Evolutionary conservation across 2,888 invertebrate species (phyloP).

Genomic region (Gonocerus acuteangulatus): DNA sequence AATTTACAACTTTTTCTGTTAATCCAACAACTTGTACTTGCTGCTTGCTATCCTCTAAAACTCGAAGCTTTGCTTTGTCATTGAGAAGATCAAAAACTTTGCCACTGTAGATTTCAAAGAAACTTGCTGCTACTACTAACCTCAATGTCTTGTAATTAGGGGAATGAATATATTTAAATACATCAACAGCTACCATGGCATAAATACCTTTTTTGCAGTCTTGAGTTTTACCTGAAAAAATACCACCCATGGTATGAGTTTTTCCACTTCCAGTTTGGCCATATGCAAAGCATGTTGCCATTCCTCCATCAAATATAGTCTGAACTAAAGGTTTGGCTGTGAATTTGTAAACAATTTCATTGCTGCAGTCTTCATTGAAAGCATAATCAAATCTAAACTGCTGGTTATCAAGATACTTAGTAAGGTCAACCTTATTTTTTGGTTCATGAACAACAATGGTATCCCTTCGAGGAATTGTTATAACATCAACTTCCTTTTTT

Average conservation of each 20-base stretch:
- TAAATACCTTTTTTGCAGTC: slow-evolving; percentile 97
- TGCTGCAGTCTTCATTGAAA: slow-evolving; percentile 90
- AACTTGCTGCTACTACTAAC: slow-evolving; percentile 85
- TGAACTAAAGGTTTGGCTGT: slow-evolving; percentile 95
- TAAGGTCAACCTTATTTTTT: slow-evolving; percentile 92
- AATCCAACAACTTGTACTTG: slow-evolving; percentile 96
- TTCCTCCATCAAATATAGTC: slow-evolving; percentile 96
- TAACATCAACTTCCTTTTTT: slow-evolving; percentile 91
- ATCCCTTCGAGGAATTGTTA: slow-evolving; percentile 92
- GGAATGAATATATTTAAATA: slow-evolving; percentile 74
- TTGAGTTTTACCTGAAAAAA: slow-evolving; percentile 86
- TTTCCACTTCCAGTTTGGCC: slow-evolving; percentile 97
- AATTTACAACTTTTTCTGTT: slow-evolving; percentile 82
- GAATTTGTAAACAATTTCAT: slow-evolving; percentile 96
- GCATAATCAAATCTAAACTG: slow-evolving; percentile 97
- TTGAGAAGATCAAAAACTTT: slow-evolving; percentile 86
- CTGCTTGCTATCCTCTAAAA: slow-evolving; percentile 94
- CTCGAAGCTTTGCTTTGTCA: slow-evolving; percentile 87
- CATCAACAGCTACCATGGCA: slow-evolving; percentile 92
- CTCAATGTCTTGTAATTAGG: slow-evolving; percentile 77
- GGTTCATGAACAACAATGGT: slow-evolving; percentile 90
- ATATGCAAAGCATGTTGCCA: slow-evolving; percentile 99
- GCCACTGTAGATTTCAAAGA: slow-evolving; percentile 99
- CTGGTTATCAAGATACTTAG: slow-evolving; percentile 97
- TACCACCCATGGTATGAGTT: slow-evolving; percentile 98